Evolutionary conservation across 2,113 vertebrate species (phyloP).

Genomic region (Pteruthius melanotis): DNA sequence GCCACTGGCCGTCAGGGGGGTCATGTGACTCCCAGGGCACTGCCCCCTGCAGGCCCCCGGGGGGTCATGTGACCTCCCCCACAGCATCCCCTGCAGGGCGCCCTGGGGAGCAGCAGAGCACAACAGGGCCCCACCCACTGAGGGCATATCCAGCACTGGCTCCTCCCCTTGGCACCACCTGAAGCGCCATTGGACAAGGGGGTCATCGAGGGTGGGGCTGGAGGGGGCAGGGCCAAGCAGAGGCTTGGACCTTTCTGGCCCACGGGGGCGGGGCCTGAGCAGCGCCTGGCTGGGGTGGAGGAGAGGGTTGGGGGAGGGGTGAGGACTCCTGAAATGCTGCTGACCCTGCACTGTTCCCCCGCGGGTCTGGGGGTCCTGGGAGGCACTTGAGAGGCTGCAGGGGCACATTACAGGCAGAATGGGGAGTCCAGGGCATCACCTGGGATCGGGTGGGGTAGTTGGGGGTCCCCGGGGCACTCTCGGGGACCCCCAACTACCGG

Average conservation of each 20-base stretch:
- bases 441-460: too few species aligned
- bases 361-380: not conserved
- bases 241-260: not conserved
- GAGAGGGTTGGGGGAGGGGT: not conserved
- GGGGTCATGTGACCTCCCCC: not conserved
- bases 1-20: fast-evolving
- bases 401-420: not conserved
- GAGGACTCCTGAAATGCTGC: too few species aligned
- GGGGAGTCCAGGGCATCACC: not conserved
- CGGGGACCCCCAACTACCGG: too few species aligned
- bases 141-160: not conserved
- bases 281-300: not conserved
- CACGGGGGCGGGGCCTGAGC: not conserved
- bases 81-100: not conserved
- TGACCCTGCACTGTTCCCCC: too few species aligned
- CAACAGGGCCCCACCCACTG: not conserved
- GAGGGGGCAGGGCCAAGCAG: not conserved
- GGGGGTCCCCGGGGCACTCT: not conserved
- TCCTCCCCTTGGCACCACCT: not conserved
- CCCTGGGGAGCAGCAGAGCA: not conserved
- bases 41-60: fast-evolving
- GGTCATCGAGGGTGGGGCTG: fast-evolving
- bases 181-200: not conserved
- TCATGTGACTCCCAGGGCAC: not conserved
- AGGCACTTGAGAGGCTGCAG: too few species aligned